Base-by-base conservation (phyloP, 2,797 vertebrate genomes). In the Bradypodion pumilum region DNA sequence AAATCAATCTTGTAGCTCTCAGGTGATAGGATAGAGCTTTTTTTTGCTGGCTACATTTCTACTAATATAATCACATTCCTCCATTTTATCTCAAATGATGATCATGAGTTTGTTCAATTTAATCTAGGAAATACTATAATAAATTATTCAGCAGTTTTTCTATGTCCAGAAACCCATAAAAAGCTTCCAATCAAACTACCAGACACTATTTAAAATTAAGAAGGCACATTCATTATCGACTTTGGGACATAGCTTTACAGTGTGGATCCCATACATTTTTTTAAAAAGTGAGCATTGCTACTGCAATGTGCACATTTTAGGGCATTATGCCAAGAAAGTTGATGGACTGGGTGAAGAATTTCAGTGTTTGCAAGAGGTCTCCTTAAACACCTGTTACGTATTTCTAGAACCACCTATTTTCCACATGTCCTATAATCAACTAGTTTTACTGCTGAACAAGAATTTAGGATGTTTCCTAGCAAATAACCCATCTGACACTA, bases 311-410 rank as follows among this genome's bases (percentile, higher is more conserved):
- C 69, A 86, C 78, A 85, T 85, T 77, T 1, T 80, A 63, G 77
- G 87, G 77, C 72, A 84, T 46, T 87, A 85, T 66, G 70, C 7
- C 52, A 56, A 56, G 52, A 56, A 56, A 56, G 52, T 4, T 19
- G 52, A 5, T 56, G 52, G 19, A 56, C 16, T 21, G 2, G 52
- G 19, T 56, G 52, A 52, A 56, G 21, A 56, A 56, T 19, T 21
- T 49, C 46, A 49, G 46, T 8, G 13, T 49, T 56, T 56, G 13
- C 13, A 49, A 32, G 27, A 42, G 3, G 27, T 1, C 5, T 52
- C 37, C 35, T 79, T 84, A 56, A 84, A 84, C 27, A 65, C n/a
- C 29, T 56, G 68, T 15, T 7, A 74, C 42, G 56, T 66, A 80
- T 74, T 74, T 84, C 27, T 73, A 27, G 65, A 40, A 32, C 42